These are phyloP conservation scores for Sebastes taczanowskii DNA, from an alignment of 2,797 vertebrate species.

Conservation along the genomic window DNA sequence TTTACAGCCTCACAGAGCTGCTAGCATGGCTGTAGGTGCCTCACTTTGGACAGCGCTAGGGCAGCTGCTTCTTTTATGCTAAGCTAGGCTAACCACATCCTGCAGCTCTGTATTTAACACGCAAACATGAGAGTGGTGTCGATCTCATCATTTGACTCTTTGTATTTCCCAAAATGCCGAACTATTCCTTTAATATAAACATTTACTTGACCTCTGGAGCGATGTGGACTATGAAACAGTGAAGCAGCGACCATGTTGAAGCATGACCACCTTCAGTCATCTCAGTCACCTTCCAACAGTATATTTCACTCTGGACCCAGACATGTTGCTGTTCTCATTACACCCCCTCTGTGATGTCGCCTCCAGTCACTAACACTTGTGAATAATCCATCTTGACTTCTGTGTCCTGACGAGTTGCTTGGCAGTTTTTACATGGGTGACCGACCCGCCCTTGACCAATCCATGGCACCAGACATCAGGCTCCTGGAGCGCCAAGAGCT, in stretches of 20 bases:
- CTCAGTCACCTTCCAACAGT: constrained; percentile 2
- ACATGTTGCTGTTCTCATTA: constrained; percentile 37
- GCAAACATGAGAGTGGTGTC: background rate
- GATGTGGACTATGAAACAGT: background rate
- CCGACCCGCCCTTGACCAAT: constrained; percentile 43
- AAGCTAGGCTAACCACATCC: background rate
- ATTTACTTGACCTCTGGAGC: background rate
- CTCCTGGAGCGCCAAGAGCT: constrained; percentile 7
- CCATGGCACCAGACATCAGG: constrained; percentile 19
- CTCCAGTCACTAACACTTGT: constrained; percentile 26
- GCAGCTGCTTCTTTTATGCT: background rate
- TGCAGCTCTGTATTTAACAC: background rate
- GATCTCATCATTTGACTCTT: background rate
- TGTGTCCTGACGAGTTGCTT: constrained; percentile 13
- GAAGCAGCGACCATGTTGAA: background rate
- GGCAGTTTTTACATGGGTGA: constrained; percentile 49
- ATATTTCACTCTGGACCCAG: constrained; percentile 12
- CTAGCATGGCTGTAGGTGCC: background rate
- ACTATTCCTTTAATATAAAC: background rate
- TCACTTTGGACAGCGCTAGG: background rate
- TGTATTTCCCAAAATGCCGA: background rate
- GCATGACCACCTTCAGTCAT: constrained; percentile 1
- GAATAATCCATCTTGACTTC: constrained; percentile 59
- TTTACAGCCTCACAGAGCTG: background rate
- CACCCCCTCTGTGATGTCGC: constrained; percentile 16